Evolutionary conservation across 2,797 vertebrate species (phyloP).

Genomic region (Hapalemur alaotrensis): DNA sequence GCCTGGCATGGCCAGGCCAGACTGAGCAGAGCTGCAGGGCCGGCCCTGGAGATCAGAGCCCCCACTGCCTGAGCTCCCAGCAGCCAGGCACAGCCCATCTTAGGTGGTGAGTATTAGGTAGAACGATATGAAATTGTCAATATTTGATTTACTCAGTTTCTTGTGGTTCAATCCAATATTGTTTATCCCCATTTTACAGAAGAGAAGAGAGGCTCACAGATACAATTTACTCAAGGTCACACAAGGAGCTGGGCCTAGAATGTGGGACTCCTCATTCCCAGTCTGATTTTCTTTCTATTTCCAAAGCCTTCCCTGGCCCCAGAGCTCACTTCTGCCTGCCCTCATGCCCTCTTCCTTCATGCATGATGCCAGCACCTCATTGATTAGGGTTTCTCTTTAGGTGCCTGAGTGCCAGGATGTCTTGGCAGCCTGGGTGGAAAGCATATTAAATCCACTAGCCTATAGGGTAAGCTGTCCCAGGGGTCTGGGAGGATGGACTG

Average conservation of each 20-base stretch:
- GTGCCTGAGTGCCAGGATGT: background rate
- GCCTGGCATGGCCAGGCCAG: background rate
- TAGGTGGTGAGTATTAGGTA: background rate
- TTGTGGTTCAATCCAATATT: background rate
- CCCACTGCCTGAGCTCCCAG: background rate
- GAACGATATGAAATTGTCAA: background rate
- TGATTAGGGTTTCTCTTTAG: background rate
- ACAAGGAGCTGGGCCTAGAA: background rate
- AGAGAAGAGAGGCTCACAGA: background rate
- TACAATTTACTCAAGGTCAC: background rate
- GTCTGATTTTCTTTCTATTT: background rate
- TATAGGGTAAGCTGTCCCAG: background rate
- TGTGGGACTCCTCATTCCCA: background rate
- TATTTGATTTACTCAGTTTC: background rate
- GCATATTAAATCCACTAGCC: background rate
- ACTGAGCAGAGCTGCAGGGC: background rate
- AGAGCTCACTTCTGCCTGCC: slow-evolving; percentile 13
- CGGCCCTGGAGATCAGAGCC: background rate
- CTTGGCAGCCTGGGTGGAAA: slow-evolving; percentile 25
- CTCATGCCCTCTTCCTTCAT: background rate
- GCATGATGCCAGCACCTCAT: background rate
- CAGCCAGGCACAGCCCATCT: background rate
- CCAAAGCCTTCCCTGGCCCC: background rate
- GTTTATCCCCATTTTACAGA: background rate
- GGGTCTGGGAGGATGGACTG: background rate